A percentile compares a stretch with the other conserved stretches of the same genome.
phyloP scores from a whole-genome alignment of 2,113 vertebrate species.

The Erythrocebus patas region DNA sequence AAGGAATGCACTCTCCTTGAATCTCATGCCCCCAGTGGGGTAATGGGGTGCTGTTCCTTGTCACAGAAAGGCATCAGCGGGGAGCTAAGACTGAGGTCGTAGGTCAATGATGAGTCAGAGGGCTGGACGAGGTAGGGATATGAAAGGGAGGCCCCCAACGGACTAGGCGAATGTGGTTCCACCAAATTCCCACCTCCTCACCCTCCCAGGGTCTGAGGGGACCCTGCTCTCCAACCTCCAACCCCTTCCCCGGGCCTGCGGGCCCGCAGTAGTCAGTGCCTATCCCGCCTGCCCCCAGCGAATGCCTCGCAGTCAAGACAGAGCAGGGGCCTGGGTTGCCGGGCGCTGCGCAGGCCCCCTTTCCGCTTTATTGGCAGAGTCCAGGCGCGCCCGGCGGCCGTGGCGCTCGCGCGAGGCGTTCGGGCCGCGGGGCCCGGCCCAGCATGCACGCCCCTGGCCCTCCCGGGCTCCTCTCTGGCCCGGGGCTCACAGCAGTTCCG shows the following conservation, averaged over 20 bases:
- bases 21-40: background rate
- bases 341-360: background rate
- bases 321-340: background rate
- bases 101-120: background rate
- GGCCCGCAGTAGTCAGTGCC: background rate
- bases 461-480: background rate
- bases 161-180: background rate
- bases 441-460: background rate
- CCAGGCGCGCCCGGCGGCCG: background rate
- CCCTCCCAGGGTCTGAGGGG: background rate
- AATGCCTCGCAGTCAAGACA: background rate
- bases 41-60: too few relatives aligned
- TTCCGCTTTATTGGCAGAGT: slow-evolving; percentile 62
- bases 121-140: background rate
- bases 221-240: background rate
- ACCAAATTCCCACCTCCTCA: background rate
- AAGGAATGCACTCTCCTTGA: background rate
- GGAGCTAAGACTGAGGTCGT: background rate
- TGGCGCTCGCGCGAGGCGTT: background rate
- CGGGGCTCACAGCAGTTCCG: slow-evolving; percentile 57
- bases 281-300: fast-evolving
- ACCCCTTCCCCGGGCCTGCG: fast-evolving
- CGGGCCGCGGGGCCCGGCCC: background rate
- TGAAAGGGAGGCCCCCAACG: background rate
- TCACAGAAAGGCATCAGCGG: background rate